A percentile compares a stretch with the other conserved stretches of the same genome.
phyloP scores from a whole-genome alignment of 2,797 vertebrate genomes.

The Cephalopachus bancanus region DNA sequence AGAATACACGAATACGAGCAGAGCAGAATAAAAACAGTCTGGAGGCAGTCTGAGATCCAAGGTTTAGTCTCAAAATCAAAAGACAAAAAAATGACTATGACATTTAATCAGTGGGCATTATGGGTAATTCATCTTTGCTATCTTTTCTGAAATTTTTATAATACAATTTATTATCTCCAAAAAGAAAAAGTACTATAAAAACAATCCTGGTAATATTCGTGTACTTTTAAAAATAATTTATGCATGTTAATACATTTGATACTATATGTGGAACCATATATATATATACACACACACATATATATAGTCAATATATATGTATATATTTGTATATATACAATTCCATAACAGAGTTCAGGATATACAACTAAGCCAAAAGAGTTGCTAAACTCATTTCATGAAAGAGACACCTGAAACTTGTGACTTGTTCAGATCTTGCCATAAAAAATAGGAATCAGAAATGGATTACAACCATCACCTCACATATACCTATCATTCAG shows the following conservation, averaged over 20 bases:
- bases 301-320: too few relatives aligned
- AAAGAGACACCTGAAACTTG: neutral
- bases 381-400: neutral
- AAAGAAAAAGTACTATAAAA: neutral
- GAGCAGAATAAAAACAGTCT: neutral
- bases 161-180: neutral
- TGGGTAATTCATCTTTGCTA: neutral
- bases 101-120: neutral
- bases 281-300: too few relatives aligned
- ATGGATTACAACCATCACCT: neutral
- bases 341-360: slow-evolving; percentile 3
- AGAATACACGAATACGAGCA: neutral
- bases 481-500: neutral
- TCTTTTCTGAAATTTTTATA: slow-evolving; percentile 14
- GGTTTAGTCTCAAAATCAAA: neutral
- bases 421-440: neutral
- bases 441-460: neutral
- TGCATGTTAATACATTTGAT: neutral
- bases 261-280: neutral
- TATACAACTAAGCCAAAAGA: neutral
- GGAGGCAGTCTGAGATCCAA: neutral
- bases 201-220: neutral
- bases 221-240: neutral
- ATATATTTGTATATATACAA: neutral
- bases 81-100: neutral